Evolutionary conservation across 2,888 invertebrate genomes (phyloP).

Genomic region (Calameuta idolon): DNA sequence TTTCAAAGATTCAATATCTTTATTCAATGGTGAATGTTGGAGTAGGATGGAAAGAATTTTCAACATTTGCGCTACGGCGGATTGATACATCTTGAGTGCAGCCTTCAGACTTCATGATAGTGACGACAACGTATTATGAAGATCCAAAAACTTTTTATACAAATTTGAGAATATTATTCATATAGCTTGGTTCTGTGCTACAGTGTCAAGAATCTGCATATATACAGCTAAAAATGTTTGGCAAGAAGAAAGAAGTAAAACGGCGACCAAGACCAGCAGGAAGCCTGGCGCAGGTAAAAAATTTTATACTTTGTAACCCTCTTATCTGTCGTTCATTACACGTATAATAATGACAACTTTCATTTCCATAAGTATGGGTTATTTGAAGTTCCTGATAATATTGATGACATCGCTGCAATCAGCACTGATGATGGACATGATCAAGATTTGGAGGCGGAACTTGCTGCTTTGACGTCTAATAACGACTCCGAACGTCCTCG

Average conservation of each 20-base stretch:
- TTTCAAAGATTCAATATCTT: background rate
- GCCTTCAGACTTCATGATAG: background rate
- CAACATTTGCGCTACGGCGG: background rate
- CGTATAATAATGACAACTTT: conserved; percentile 6
- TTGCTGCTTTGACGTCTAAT: conserved; percentile 77
- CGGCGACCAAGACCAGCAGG: conserved; percentile 47
- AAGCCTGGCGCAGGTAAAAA: conserved; percentile 56
- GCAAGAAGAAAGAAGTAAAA: conserved; percentile 56
- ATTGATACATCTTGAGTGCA: background rate
- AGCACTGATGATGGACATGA: conserved; percentile 75
- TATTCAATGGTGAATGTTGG: background rate
- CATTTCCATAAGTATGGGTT: conserved; percentile 76
- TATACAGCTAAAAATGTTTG: conserved; percentile 46
- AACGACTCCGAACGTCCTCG: conserved; percentile 56
- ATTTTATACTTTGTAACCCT: conserved; percentile 5
- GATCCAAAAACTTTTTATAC: background rate
- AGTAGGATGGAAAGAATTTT: background rate
- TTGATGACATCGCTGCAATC: conserved; percentile 71
- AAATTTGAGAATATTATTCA: background rate
- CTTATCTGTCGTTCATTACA: conserved; percentile 8
- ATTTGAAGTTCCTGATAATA: conserved; percentile 77
- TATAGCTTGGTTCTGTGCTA: background rate
- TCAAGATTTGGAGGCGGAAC: conserved; percentile 88
- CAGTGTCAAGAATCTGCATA: background rate
- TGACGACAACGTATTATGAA: background rate